Evolutionary conservation across 2,888 invertebrate genomes (phyloP).

Genomic region (Ecliptopera silaceata): DNA sequence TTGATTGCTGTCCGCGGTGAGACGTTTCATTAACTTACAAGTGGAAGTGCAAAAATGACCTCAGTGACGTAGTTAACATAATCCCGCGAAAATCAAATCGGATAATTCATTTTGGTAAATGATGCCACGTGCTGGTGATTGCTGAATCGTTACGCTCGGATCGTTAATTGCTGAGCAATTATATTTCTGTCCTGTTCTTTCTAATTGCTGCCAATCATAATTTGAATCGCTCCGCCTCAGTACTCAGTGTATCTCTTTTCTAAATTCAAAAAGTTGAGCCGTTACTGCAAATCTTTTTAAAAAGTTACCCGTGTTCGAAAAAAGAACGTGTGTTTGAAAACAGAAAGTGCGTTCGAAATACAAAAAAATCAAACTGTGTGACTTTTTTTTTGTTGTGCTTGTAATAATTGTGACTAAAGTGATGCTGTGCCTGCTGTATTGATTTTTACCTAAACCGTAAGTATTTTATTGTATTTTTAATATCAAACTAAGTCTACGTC

Average conservation of each 20-base stretch:
- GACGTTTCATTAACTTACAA: constrained; percentile 42
- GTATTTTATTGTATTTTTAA: constrained; percentile 41
- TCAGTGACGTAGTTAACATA: constrained; percentile 66
- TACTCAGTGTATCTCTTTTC: constrained; percentile 39
- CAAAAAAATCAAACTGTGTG: constrained; percentile 51
- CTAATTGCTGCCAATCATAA: constrained; percentile 64
- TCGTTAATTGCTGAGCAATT: constrained; percentile 69
- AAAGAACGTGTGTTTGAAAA: constrained; percentile 38
- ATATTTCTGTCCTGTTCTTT: constrained; percentile 67
- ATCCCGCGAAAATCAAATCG: constrained; percentile 39
- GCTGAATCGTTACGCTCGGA: constrained; percentile 63
- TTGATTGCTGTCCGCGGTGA: constrained; percentile 52
- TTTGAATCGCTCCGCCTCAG: constrained; percentile 54
- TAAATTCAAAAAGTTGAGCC: constrained; percentile 36
- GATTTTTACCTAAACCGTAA: constrained; percentile 64
- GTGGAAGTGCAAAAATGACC: constrained; percentile 69
- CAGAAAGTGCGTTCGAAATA: constrained; percentile 35
- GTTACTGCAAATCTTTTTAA: constrained; percentile 27
- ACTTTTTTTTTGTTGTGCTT: constrained; percentile 55
- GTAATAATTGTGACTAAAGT: constrained; percentile 63
- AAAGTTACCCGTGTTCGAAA: constrained; percentile 39
- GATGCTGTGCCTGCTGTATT: constrained; percentile 67
- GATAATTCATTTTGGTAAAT: constrained; percentile 56
- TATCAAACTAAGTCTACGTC: neutral
- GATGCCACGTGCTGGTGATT: constrained; percentile 73